Evolutionary conservation across 2,797 vertebrate species (phyloP).

Genomic region (Scolopax rusticola): DNA sequence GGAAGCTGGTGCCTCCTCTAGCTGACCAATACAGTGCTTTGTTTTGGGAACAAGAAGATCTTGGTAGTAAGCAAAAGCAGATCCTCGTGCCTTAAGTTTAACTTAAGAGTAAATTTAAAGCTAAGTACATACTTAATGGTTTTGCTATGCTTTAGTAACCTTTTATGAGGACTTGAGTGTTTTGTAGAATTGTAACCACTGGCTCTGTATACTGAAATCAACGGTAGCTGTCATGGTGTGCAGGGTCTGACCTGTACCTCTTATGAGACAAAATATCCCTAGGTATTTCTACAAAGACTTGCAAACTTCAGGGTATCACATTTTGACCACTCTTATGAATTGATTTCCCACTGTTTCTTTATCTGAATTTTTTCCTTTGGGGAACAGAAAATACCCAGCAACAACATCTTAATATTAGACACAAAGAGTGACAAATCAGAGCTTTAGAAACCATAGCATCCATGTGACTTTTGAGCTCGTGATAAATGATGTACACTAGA

Average conservation of each 20-base stretch:
- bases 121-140: not conserved
- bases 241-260: slow-evolving; percentile 27
- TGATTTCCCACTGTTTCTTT: slow-evolving; percentile 50
- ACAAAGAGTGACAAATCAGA: not conserved
- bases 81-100: not conserved
- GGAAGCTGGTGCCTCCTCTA: not conserved
- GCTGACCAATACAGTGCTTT: not conserved
- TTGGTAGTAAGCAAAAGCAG: not conserved
- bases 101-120: not conserved
- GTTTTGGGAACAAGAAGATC: not conserved
- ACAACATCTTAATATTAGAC: slow-evolving; percentile 7
- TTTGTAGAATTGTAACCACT: not conserved
- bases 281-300: slow-evolving; percentile 51
- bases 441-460: not conserved
- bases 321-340: slow-evolving; percentile 34
- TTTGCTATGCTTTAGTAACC: not conserved
- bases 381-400: not conserved
- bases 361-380: slow-evolving; percentile 14
- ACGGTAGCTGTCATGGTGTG: slow-evolving; percentile 4
- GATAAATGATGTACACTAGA: not conserved
- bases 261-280: slow-evolving; percentile 7
- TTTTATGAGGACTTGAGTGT: not conserved
- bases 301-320: slow-evolving; percentile 28
- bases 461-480: not conserved
- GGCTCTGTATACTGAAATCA: slow-evolving; percentile 9